Evolutionary conservation across 2,113 vertebrate genomes (phyloP), one percentile per base, ranked within the genome.

Genomic region (Aegithalos caudatus): DNA sequence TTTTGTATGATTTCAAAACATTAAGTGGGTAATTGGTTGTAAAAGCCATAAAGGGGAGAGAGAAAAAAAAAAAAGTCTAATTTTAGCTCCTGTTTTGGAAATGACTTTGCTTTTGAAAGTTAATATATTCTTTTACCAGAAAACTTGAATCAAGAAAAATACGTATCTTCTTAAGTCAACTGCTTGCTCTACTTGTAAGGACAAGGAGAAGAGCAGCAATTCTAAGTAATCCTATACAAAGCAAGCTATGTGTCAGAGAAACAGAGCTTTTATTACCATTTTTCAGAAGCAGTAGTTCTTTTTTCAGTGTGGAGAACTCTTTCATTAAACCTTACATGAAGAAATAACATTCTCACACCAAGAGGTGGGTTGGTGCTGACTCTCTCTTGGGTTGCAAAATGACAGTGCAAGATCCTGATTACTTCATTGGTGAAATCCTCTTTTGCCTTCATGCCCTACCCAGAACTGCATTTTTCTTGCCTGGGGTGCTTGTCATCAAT

Each of bases 11-110:
- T 96, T 95, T 95, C 79, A 90, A 90, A 94, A 86, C 82, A 83
- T 80, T 88, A 93, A 95, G 82, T 88, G 96, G 90, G 67, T 95
- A 96, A 96, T 96, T 97, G 90, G 87, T 97, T 96, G 88, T 95
- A 94, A 93, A 93, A 96, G 82, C 85, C 76, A 57, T 67, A 37
- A 83, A 94, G 85, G 73, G 47, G 35, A 86, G 38, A 86, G 79
- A 71, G 74, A 73, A 71, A 7, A 47, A 65, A n/a, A 84, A 64
- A 51, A 50, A 64, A 51, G 51, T 62, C 92, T 92, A 94, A 93
- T 94, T 96, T 96, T 96, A 96, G 76, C 57, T 95, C 37, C 71
- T 93, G 51, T 35, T 86, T 94, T 90, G 65, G 81, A 94, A 86
- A 71, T 90, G 8, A 92, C 85, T 90, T 97, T 93, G 85, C 79